These are phyloP conservation scores for Danio kyathit DNA, from an alignment of 2,797 vertebrate genomes.

Conservation along the genomic window DNA sequence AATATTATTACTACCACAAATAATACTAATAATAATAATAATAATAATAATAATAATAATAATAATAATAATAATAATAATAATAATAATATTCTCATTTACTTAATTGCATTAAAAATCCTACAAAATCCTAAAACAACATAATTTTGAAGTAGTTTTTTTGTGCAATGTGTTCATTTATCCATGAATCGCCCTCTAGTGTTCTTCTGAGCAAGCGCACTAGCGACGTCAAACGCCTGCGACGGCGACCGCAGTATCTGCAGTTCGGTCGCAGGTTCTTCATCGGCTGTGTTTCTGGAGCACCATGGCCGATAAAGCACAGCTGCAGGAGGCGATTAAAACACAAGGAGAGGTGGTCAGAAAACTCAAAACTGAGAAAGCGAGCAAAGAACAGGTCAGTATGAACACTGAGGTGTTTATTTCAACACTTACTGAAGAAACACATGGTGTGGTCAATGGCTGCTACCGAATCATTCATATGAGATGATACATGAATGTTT, in stretches of 20 bases:
- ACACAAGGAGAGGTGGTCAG: conserved; percentile 82
- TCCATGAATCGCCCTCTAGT: not conserved
- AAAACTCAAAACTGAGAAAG: conserved; percentile 80
- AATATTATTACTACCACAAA: too few species aligned
- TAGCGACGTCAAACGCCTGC: not conserved
- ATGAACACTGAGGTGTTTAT: not conserved
- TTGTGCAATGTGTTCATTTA: not conserved
- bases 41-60: too few species aligned
- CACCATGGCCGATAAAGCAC: conserved; percentile 76
- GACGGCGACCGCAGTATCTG: conserved; percentile 37
- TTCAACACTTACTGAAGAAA: not conserved
- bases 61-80: too few species aligned
- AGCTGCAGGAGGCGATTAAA: conserved; percentile 81
- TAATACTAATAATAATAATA: too few species aligned
- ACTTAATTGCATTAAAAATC: too few species aligned
- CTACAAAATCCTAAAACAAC: too few species aligned
- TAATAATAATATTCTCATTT: too few species aligned
- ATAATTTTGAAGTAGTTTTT: too few species aligned
- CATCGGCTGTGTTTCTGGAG: conserved; percentile 1
- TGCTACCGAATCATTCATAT: not conserved
- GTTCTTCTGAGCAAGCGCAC: too few species aligned
- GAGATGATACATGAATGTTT: not conserved
- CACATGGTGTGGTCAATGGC: not conserved
- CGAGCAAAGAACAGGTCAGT: conserved; percentile 82
- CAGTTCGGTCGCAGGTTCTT: not conserved